phyloP scores from a whole-genome alignment of 1,140 invertebrate species.

The Diachasma alloeum region DNA sequence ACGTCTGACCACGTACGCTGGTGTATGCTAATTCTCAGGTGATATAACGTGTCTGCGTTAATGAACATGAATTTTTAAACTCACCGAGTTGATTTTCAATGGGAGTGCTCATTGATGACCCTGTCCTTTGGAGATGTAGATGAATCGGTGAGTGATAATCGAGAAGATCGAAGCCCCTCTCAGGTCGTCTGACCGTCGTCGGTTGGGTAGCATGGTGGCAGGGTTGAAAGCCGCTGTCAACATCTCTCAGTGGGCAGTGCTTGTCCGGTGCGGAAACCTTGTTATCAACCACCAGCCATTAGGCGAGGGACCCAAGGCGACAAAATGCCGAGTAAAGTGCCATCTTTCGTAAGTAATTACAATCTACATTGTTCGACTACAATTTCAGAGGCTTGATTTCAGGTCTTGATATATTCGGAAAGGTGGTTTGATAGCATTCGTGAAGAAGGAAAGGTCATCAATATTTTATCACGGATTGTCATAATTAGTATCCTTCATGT shows the following conservation, averaged over 20 bases:
- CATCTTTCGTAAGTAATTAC: conserved; percentile 65
- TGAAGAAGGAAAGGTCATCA: too few relatives aligned
- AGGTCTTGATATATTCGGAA: too few relatives aligned
- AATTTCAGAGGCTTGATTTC: neutral
- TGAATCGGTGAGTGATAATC: neutral
- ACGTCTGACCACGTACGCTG: conserved; percentile 57
- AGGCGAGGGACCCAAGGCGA: conserved; percentile 60
- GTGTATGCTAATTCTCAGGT: conserved; percentile 33
- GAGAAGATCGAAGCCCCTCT: conserved; percentile 9
- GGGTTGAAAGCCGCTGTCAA: conserved; percentile 66
- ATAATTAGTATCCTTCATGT: too few relatives aligned
- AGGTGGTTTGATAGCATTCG: too few relatives aligned
- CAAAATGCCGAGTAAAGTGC: conserved; percentile 64
- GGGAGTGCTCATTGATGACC: neutral
- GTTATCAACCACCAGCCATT: conserved; percentile 66
- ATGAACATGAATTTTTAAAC: neutral
- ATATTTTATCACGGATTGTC: too few relatives aligned
- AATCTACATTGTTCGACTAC: conserved; percentile 28
- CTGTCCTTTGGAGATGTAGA: neutral
- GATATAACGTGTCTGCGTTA: neutral
- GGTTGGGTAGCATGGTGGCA: conserved; percentile 26
- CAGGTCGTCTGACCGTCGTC: conserved; percentile 11
- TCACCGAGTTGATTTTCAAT: neutral
- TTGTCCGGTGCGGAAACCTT: conserved; percentile 57
- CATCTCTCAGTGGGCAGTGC: conserved; percentile 62